Conservation (phyloP, 2,888 invertebrate species). For the Schizotus pectinicornis region DNA sequence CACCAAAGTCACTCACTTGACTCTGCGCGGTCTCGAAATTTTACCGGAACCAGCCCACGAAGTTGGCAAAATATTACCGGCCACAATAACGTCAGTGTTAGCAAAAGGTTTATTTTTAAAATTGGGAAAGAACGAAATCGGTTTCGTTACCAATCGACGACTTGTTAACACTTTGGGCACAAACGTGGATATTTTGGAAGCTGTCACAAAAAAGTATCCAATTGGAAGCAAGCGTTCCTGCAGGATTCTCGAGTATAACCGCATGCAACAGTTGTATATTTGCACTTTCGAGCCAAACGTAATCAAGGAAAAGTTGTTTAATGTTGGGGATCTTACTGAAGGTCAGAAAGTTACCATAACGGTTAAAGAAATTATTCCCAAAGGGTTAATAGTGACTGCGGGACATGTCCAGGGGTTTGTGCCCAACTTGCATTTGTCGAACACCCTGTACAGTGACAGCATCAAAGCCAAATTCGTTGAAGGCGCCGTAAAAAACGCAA, state of each 20-base stretch:
- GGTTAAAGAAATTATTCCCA: conserved; percentile 60
- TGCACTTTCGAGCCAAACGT: conserved; percentile 68
- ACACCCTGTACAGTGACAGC: conserved; percentile 55
- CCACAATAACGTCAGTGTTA: conserved; percentile 24
- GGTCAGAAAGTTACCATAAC: conserved; percentile 65
- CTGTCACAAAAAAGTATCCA: conserved; percentile 61
- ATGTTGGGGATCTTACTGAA: conserved; percentile 59
- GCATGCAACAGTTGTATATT: conserved; percentile 69
- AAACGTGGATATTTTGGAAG: conserved; percentile 45
- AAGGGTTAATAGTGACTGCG: conserved; percentile 60
- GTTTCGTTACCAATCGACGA: conserved; percentile 51
- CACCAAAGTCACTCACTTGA: conserved; percentile 72
- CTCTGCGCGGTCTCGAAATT: conserved; percentile 51
- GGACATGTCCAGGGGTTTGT: conserved; percentile 66
- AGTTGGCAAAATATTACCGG: conserved; percentile 36
- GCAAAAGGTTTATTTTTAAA: conserved; percentile 45
- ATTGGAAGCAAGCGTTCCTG: conserved; percentile 59
- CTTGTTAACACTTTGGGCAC: conserved; percentile 45
- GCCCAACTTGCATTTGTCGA: conserved; percentile 65
- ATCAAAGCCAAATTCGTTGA: conserved; percentile 63
- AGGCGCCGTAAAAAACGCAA: conserved; percentile 65
- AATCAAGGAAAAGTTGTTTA: conserved; percentile 65
- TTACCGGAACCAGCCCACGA: conserved; percentile 29
- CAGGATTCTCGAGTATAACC: conserved; percentile 70
- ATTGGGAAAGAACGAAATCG: conserved; percentile 45